Percentiles rank a stretch among this genome's conserved stretches.
Conservation (phyloP, 1,140 invertebrate genomes). For the Lepidotrigona ventralis region DNA sequence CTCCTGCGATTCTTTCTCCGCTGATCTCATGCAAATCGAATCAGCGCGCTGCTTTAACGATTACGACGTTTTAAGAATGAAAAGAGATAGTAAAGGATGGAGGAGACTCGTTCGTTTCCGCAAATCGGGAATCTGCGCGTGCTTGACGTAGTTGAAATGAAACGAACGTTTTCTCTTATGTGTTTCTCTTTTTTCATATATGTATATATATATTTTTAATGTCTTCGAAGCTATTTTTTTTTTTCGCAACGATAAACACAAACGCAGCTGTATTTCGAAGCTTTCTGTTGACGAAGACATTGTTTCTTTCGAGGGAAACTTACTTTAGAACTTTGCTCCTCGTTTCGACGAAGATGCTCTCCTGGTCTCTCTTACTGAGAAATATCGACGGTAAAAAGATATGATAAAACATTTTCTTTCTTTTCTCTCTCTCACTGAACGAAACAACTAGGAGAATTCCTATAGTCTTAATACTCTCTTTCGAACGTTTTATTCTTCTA, state of each 20-base stretch:
- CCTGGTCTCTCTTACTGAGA: neutral
- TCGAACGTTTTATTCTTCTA: neutral
- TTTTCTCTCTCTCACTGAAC: neutral
- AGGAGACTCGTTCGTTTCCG: neutral
- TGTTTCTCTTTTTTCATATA: neutral
- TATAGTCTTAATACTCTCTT: neutral
- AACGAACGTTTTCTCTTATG: neutral
- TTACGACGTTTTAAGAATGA: slow-evolving; percentile 24
- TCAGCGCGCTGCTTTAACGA: slow-evolving; percentile 10
- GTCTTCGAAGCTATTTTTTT: neutral
- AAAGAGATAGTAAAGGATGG: neutral
- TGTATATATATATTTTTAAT: too few relatives aligned
- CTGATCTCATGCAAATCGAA: slow-evolving; percentile 25
- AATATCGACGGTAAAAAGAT: neutral
- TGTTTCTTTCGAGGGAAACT: neutral
- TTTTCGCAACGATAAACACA: neutral
- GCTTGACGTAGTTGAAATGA: too few relatives aligned
- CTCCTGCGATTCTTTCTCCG: slow-evolving; percentile 15
- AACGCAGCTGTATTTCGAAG: slow-evolving; percentile 7
- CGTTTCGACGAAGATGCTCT: neutral
- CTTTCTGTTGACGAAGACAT: slow-evolving; percentile 12
- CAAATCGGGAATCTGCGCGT: neutral
- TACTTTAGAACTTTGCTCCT: neutral
- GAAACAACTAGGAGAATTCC: neutral
- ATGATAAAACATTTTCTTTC: neutral